Base-by-base conservation (phyloP, 64 coral and sea anemone genomes). In the Dendronephthya gigantea region DNA sequence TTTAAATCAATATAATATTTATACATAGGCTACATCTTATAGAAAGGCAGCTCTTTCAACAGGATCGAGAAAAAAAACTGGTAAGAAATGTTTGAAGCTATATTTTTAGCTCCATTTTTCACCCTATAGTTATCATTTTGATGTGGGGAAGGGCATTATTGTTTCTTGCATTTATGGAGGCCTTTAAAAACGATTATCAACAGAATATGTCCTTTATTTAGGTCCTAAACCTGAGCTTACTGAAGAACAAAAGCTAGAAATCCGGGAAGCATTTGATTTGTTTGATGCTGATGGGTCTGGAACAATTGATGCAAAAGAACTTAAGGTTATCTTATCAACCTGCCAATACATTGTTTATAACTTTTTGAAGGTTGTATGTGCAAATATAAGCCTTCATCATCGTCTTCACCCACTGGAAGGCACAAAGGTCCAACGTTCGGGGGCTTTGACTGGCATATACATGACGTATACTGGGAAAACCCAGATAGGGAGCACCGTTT, bases 281-380 rank as follows among this genome's bases (percentile, higher is more conserved):
- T 98, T 98, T 90, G 95, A 98, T 88, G 93, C 95, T 85, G 95
- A 98, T 91, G 95, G 95, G n/a, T 98, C 95, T 83, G 95, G 95
- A 55, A 98, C 95, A 45, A 98, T 98, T 31, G 95, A 98, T 88
- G 95, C 95, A 45, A 98, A 98, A 89, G 95, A 98, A 91, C 82
- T 98, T 9, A 98, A 98, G 95, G 95, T 98, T 62, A 62, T n/a
- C 17, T n/a, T 7, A 62, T n/a, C 4, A 4, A 45, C 11, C 41
- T 45, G 11, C 41, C 11, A n/a, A n/a, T n/a, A n/a, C n/a, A n/a
- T 52, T 52, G 50, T 50, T 50, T 16, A 50, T 16, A 52, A 22
- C 1, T 16, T 52, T 52, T 2, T 52, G 23, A 1, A 52, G 8
- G 48, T 52, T 52, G n/a, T n/a, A n/a, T 52, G 13, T 22, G 8